These are phyloP conservation scores for Pachycephus smyrnensis DNA, from an alignment of 2,888 invertebrate species.

Conservation along the genomic window DNA sequence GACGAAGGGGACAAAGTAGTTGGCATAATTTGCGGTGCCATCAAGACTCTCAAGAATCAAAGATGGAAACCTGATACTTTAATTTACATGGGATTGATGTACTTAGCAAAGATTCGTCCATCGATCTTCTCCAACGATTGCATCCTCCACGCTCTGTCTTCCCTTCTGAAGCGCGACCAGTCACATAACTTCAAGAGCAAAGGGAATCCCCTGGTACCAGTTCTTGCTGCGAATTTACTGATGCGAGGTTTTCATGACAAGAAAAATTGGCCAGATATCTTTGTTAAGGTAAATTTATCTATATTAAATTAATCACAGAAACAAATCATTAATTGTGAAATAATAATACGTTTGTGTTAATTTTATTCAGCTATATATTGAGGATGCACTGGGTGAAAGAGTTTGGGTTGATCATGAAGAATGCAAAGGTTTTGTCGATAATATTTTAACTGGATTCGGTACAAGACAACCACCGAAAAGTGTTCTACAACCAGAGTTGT, in stretches of 20 bases:
- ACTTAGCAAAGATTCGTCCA: constrained; percentile 84
- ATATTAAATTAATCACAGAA: constrained; percentile 13
- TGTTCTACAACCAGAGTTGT: constrained; percentile 74
- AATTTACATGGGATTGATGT: constrained; percentile 82
- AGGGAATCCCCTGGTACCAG: constrained; percentile 83
- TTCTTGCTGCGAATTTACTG: constrained; percentile 86
- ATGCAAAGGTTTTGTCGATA: constrained; percentile 92
- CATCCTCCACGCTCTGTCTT: constrained; percentile 83
- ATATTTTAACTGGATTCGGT: constrained; percentile 87
- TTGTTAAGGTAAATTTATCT: constrained; percentile 78
- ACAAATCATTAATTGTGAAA: constrained; percentile 2
- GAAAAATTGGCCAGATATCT: constrained; percentile 90
- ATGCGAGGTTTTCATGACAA: constrained; percentile 85
- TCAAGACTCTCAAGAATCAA: constrained; percentile 81
- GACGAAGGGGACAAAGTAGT: constrained; percentile 85
- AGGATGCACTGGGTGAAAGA: constrained; percentile 93
- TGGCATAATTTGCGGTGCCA: constrained; percentile 87
- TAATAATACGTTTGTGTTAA: constrained; percentile 6
- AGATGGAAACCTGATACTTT: constrained; percentile 85
- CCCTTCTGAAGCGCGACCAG: constrained; percentile 82
- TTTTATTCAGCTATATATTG: constrained; percentile 82
- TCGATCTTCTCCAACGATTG: constrained; percentile 81
- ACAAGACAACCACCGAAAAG: constrained; percentile 82
- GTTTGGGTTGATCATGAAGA: constrained; percentile 94
- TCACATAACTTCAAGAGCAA: constrained; percentile 80